phyloP scores from a whole-genome alignment of 2,888 invertebrate genomes.

The Elgonia sp. region DNA sequence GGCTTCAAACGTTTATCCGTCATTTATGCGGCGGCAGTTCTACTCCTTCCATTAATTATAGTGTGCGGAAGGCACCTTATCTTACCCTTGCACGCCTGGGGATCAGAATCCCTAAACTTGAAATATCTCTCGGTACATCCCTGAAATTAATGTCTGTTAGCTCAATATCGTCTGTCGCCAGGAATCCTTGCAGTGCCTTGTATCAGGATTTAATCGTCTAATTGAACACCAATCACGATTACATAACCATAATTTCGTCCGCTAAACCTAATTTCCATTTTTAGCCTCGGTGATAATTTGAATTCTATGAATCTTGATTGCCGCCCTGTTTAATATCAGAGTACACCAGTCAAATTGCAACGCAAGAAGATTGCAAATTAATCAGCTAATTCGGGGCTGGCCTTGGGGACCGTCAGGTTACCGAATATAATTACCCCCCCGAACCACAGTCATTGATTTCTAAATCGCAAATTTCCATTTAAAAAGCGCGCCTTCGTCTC shows the following conservation, averaged over 20 bases:
- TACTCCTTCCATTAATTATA: conserved; percentile 84
- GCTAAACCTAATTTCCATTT: conserved; percentile 72
- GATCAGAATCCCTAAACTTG: conserved; percentile 83
- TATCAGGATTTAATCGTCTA: conserved; percentile 76
- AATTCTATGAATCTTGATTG: conserved; percentile 71
- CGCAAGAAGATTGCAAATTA: conserved; percentile 69
- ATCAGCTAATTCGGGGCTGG: conserved; percentile 62
- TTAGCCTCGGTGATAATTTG: conserved; percentile 73
- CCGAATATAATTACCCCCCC: conserved; percentile 53
- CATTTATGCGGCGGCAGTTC: conserved; percentile 69
- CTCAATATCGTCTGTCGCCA: conserved; percentile 84
- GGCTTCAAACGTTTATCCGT: conserved; percentile 65
- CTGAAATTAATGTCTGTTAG: conserved; percentile 86
- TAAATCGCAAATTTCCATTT: conserved; percentile 29
- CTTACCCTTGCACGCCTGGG: conserved; percentile 85
- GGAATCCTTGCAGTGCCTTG: conserved; percentile 73
- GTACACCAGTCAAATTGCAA: conserved; percentile 45
- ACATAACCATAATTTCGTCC: conserved; percentile 75
- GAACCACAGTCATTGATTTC: conserved; percentile 43
- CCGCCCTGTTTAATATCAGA: conserved; percentile 59
- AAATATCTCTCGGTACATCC: conserved; percentile 84
- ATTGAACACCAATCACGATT: conserved; percentile 78
- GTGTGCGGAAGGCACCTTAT: conserved; percentile 85
- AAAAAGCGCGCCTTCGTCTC: no score
- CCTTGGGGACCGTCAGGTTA: conserved; percentile 3